A percentile compares a stretch with the other conserved stretches of the same genome.
Conservation (phyloP, 2,797 vertebrate species). For the Scolopax bukidnonensis region DNA sequence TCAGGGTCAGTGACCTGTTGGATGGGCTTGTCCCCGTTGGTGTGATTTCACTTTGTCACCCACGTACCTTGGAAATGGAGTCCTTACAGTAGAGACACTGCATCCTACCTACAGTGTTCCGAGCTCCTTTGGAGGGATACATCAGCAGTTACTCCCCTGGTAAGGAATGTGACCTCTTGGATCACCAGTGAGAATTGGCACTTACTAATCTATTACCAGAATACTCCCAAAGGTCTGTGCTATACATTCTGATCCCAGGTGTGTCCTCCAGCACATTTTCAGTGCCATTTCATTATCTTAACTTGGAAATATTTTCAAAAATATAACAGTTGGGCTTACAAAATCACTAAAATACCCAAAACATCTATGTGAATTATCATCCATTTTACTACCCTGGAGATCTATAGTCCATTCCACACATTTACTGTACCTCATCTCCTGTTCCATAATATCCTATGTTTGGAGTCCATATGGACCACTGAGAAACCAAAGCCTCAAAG, state of each 20-base stretch:
- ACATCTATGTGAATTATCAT: neutral
- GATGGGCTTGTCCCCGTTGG: neutral
- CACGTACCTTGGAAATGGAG: neutral
- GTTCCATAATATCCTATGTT: accelerated
- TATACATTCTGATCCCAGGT: neutral
- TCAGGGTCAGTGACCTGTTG: too few relatives aligned
- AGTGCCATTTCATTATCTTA: neutral
- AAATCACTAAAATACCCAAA: neutral
- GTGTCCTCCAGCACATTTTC: neutral
- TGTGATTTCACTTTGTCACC: neutral
- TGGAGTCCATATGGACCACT: neutral
- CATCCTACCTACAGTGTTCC: neutral
- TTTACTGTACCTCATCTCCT: neutral
- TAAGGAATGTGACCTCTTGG: neutral
- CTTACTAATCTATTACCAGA: neutral
- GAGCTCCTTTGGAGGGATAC: neutral
- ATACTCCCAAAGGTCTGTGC: neutral
- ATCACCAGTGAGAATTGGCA: neutral
- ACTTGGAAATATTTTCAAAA: neutral
- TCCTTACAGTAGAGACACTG: accelerated
- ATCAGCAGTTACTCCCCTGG: neutral
- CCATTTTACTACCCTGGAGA: neutral
- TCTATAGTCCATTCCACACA: neutral
- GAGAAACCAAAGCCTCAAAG: neutral
- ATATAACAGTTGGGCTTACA: neutral